phyloP scores from a whole-genome alignment of 2,113 vertebrate species.

The Tragulus kanchil region DNA sequence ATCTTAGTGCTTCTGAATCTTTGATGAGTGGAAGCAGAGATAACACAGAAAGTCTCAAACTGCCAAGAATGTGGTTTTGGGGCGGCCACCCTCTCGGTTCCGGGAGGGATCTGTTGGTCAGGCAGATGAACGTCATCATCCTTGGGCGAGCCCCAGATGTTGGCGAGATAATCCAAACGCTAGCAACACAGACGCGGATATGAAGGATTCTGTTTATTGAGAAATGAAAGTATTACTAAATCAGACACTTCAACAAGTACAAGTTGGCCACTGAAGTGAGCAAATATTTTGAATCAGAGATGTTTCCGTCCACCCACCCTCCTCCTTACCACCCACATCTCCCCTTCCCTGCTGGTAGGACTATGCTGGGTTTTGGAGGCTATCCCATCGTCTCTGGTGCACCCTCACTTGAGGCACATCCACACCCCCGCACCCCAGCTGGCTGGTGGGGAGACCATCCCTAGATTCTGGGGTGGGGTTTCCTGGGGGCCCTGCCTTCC shows the following conservation, averaged over 20 bases:
- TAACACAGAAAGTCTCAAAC: not conserved
- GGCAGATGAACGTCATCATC: not conserved
- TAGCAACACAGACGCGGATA: not conserved
- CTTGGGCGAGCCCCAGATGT: conserved; percentile 20
- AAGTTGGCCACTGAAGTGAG: not conserved
- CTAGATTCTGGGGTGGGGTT: not conserved
- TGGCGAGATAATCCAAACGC: conserved; percentile 15
- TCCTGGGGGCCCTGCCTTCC: not conserved
- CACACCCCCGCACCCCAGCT: not conserved
- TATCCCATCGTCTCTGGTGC: not conserved
- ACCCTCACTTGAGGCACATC: not conserved
- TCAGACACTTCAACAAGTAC: not conserved
- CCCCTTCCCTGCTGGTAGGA: not conserved
- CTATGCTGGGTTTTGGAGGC: not conserved
- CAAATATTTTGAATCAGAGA: not conserved
- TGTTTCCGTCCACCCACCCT: not conserved
- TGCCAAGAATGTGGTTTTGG: not conserved
- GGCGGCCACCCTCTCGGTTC: not conserved
- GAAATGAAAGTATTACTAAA: conserved; percentile 50
- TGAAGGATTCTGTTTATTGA: conserved; percentile 54
- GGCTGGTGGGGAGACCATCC: not conserved
- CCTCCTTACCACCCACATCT: fast-evolving
- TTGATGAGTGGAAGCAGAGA: not conserved
- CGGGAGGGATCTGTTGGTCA: not conserved
- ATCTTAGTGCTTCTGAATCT: not conserved